Conservation (phyloP, 2,888 invertebrate species). For the Palloptera scutellata region DNA sequence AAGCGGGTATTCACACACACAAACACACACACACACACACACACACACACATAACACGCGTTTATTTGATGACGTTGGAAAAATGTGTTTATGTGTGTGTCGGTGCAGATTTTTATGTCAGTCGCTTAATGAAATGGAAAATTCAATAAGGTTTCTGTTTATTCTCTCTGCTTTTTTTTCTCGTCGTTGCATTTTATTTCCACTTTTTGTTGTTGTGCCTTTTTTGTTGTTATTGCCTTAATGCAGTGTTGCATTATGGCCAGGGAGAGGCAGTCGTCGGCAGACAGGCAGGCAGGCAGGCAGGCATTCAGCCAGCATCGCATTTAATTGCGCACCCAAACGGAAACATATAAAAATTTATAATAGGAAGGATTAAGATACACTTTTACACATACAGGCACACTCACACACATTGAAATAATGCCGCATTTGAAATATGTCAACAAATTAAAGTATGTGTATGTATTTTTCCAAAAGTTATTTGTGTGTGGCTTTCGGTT, state of each 20-base stretch:
- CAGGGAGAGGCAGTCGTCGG: not conserved
- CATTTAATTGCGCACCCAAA: slow-evolving; percentile 20
- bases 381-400: slow-evolving; percentile 12
- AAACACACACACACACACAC: not conserved
- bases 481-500: not conserved
- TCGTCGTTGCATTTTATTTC: not conserved
- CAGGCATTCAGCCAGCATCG: slow-evolving; percentile 19
- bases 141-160: slow-evolving; percentile 41
- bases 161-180: slow-evolving; percentile 11
- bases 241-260: slow-evolving; percentile 15
- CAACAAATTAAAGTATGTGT: not conserved
- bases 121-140: slow-evolving; percentile 43
- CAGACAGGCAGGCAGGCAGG: slow-evolving; percentile 15
- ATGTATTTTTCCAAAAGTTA: not conserved
- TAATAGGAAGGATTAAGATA: slow-evolving; percentile 17
- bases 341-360: slow-evolving; percentile 6
- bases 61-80: not conserved
- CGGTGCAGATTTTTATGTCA: too few species aligned
- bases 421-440: not conserved
- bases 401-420: slow-evolving; percentile 15
- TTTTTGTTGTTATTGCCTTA: slow-evolving; percentile 18
- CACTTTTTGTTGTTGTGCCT: slow-evolving; percentile 1
- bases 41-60: not conserved
- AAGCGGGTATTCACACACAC: not conserved
- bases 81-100: not conserved